A percentile compares a stretch with the other conserved stretches of the same genome.
Evolutionary conservation across 2,113 vertebrate genomes (phyloP).

Genomic region (Protomyctophum bolini): DNA sequence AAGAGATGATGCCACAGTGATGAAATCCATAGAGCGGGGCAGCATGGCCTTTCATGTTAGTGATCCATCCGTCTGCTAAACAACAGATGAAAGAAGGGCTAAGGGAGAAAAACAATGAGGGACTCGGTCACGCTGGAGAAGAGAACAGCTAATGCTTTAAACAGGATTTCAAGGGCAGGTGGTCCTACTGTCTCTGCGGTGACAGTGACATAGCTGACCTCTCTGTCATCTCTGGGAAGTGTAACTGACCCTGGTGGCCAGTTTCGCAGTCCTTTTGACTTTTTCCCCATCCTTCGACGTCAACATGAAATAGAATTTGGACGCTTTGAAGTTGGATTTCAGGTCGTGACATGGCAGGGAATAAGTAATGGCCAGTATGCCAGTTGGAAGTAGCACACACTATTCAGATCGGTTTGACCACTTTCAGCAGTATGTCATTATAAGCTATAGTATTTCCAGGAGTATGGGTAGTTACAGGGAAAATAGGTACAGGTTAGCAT

Average conservation of each 20-base stretch:
- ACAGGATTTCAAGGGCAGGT: slow-evolving; percentile 72
- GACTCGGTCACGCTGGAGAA: slow-evolving; percentile 54
- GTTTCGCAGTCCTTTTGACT: slow-evolving; percentile 72
- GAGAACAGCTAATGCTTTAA: slow-evolving; percentile 65
- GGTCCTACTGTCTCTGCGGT: slow-evolving; percentile 36
- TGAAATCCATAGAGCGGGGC: slow-evolving; percentile 42
- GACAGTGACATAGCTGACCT: slow-evolving; percentile 58
- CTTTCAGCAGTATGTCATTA: no score
- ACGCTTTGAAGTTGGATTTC: slow-evolving; percentile 73
- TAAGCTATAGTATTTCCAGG: no score
- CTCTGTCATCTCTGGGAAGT: slow-evolving; percentile 59
- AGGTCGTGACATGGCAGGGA: slow-evolving; percentile 63
- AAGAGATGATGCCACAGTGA: slow-evolving; percentile 62
- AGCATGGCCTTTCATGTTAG: slow-evolving; percentile 70
- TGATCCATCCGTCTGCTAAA: slow-evolving; percentile 57
- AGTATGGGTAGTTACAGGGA: no score
- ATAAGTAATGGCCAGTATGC: slow-evolving; percentile 60
- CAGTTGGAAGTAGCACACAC: slow-evolving; percentile 24
- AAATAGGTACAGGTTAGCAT: no score
- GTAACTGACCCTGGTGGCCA: slow-evolving; percentile 60
- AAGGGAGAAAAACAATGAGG: slow-evolving; percentile 46
- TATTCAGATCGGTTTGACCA: no score
- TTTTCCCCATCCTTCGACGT: slow-evolving; percentile 52
- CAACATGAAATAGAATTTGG: slow-evolving; percentile 72
- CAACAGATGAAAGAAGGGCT: slow-evolving; percentile 69